Percentiles rank a stretch among this genome's conserved stretches.
Evolutionary conservation across 2,888 invertebrate species (phyloP).

Genomic region (Trichopoda pennipes): DNA sequence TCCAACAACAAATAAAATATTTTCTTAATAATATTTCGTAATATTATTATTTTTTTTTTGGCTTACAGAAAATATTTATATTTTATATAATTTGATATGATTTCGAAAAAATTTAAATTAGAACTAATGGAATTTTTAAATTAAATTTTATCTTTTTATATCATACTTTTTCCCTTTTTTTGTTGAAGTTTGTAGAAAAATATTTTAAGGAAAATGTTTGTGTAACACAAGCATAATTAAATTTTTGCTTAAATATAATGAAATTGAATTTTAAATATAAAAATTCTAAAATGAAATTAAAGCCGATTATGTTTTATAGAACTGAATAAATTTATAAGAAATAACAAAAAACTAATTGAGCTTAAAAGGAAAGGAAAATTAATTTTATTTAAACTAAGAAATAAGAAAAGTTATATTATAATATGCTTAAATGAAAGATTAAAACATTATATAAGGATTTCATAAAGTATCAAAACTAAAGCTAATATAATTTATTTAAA

Average conservation of each 20-base stretch:
- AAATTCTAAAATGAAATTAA: background rate
- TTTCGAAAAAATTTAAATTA: slow-evolving; percentile 35
- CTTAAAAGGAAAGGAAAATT: slow-evolving; percentile 20
- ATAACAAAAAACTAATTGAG: slow-evolving; percentile 12
- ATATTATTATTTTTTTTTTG: background rate
- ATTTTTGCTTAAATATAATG: slow-evolving; percentile 1
- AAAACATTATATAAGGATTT: no score
- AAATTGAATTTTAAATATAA: background rate
- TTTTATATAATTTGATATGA: slow-evolving; percentile 48
- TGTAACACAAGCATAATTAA: slow-evolving; percentile 8
- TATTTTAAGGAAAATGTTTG: slow-evolving; percentile 1
- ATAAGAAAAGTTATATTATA: background rate
- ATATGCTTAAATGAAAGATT: no score
- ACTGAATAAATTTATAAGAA: slow-evolving; percentile 1
- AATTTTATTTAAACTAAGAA: background rate
- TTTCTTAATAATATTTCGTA: slow-evolving; percentile 2
- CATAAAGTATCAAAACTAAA: no score
- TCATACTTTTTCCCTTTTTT: background rate
- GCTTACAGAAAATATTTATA: background rate
- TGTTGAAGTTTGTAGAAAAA: background rate
- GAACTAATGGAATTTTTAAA: slow-evolving; percentile 59
- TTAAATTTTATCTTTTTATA: slow-evolving; percentile 46
- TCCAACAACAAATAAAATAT: background rate
- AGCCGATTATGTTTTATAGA: slow-evolving; percentile 7
- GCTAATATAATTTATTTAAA: no score